Base-by-base conservation (phyloP, 2,113 vertebrate genomes). In the Stigmatopora nigra region DNA sequence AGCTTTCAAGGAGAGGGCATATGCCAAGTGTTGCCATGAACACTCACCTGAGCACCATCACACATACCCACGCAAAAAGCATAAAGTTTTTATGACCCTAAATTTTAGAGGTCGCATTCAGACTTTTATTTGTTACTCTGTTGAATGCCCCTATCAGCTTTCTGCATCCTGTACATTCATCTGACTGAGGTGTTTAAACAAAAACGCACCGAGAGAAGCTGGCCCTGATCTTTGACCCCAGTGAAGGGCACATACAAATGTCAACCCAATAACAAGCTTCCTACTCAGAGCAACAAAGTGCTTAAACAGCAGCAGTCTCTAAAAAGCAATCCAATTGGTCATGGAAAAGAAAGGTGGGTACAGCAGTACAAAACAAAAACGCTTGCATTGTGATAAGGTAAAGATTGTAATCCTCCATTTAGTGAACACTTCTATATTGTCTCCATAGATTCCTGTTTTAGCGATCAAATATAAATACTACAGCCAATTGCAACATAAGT, bases 261-360 rank as follows among this genome's bases (percentile, higher is more conserved):
- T 85, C 82, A 85, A 76, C 48, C 70, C 81, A 86, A 87, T 86
- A 84, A 90, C 82, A 45, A 52, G 82, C 77, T 89, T 88, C 86
- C 87, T 82, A 35, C 60, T 88, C 82, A 81, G 68, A 67, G 71
- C 36, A 60, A 62, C 63, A 53, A 38, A 61, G 78, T 53, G 69
- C 55, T 73, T 76, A 67, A 84, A 81, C 70, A 78, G 81, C 63
- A 78, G 79, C 67, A 53, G 62, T 77, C 59, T 73, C 75, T 81
- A 76, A 77, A 67, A 75, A 70, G 84, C 72, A 78, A 76, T 78
- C 80, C 69, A 75, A 69, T 68, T 70, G 67, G 60, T 73, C 61
- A 70, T 41, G 63, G 25, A 31, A 60, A 48, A 67, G 63, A 64
- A 45, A 61, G n/a, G 31, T 8, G 15, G 46, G 8, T 13, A 44